Evolutionary conservation across 2,113 vertebrate genomes (phyloP), one percentile per base, ranked within the genome.

Genomic region (Bagarius yarrelli): DNA sequence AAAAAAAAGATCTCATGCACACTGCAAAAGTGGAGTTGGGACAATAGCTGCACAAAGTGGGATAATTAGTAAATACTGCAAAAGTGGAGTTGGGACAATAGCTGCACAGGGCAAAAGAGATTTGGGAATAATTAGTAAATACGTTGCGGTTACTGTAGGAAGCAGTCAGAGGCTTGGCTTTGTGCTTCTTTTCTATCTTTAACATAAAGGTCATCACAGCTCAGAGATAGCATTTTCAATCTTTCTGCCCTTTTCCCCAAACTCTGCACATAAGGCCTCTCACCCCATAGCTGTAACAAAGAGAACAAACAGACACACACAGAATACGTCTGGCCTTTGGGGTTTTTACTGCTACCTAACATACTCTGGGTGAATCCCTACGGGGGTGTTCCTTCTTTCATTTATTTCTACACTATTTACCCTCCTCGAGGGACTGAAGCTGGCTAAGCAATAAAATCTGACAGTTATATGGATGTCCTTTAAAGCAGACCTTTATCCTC

Each of bases 191-290:
- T 69, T 70, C 47, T 67, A 83, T 87, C 47, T 67, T 84, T 87
- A 14, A 47, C 79, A 52, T 87, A 87, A 85, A 85, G 81, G 83
- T 87, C 83, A 87, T 69, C 30, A 53, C 27, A 80, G 69, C 64
- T 82, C 59, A 80, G 75, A 83, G 81, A 85, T 83, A 78, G 60
- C 60, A 70, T 82, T 83, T 77, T 64, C 61, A 70, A 78, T 71
- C 27, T 53, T 80, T 56, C 36, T 87, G 64, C 69, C 75, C 67
- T 87, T 82, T 83, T 87, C 64, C 23, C 32, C 8, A 16, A 47
- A 52, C 52, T 40, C 72, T 80, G 30, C 69, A 55, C 61, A 14
- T 47, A 47, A 57, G 66, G 78, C 59, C 56, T 16, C 25, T 50
- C 34, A 55, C 52, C 40, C 60, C 27, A n/a, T 23, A 70, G 59